Evolutionary conservation across 1,140 invertebrate genomes (phyloP).

Genomic region (Drosophila subpulchrella): DNA sequence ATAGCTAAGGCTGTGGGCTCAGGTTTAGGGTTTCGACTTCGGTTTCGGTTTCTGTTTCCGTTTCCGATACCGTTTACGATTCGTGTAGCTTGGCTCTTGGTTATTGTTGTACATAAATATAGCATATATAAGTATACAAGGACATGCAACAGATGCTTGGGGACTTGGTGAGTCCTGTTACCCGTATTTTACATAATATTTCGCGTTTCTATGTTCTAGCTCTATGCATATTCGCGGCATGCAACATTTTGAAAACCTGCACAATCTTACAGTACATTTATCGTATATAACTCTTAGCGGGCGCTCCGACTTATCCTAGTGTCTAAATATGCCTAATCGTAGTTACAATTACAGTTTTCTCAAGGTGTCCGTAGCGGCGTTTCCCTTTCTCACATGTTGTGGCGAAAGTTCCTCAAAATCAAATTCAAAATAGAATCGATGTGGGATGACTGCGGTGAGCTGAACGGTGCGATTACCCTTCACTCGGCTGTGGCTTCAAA

Average conservation of each 20-base stretch:
- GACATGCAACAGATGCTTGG: conserved; percentile 45
- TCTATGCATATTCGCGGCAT: conserved; percentile 28
- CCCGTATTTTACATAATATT: conserved; percentile 52
- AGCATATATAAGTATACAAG: conserved; percentile 30
- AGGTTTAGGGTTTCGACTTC: conserved; percentile 12
- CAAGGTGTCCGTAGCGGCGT: conserved; percentile 80
- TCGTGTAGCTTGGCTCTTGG: conserved; percentile 22
- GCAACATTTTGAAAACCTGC: conserved; percentile 66
- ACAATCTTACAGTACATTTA: conserved; percentile 30
- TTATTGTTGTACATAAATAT: conserved; percentile 33
- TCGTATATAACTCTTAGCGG: conserved; percentile 24
- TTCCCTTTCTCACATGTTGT: conserved; percentile 51
- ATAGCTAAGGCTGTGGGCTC: conserved; percentile 45
- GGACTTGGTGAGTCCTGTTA: conserved; percentile 42
- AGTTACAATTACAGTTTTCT: conserved; percentile 53
- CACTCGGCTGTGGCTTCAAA: background rate
- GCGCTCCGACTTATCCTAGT: conserved; percentile 47
- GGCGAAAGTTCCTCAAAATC: conserved; percentile 44
- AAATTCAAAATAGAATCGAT: conserved; percentile 39
- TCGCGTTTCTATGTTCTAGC: conserved; percentile 12
- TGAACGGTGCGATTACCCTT: conserved; percentile 1
- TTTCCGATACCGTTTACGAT: background rate
- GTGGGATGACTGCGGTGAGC: conserved; percentile 8
- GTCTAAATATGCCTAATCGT: conserved; percentile 28
- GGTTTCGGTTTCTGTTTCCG: background rate